Base-by-base conservation (phyloP, 2,888 invertebrate species). In the Dinocampus coccinellae region DNA sequence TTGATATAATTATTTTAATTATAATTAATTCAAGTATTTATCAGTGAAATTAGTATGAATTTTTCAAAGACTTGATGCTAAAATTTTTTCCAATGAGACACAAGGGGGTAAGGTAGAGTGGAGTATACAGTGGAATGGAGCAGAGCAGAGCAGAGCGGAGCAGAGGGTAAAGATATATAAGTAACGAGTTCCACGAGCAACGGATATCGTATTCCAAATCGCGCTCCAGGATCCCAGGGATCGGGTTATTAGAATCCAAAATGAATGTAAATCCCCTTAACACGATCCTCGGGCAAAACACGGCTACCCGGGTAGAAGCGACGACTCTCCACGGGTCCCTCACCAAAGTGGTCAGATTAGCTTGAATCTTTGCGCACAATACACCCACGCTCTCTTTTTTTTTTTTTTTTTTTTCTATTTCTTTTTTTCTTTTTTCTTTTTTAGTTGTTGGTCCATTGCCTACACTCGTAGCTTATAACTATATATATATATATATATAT, bases 191-290 rank as follows among this genome's bases (percentile, higher is more conserved):
- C 63, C 64, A 65, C 62, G 34, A 64, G 58, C 58, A 60, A 60
- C 60, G 79, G 77, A 81, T 85, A 85, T 85, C 85, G 82, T 85
- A 83, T 85, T 85, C 85, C 84, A 85, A 86, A 87, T 87, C 87
- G 81, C 81, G 80, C 78, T 73, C 75, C 67, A 80, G 82, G 83
- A 84, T 84, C 83, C 79, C 72, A 81, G 83, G 85, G 84, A 83
- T 84, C 86, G 84, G 85, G 86, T 87, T 87, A 87, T 87, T 86
- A 86, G 85, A 86, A 87, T 87, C 84, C 42, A 83, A 86, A 86
- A 86, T 86, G 85, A 86, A 87, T 87, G 86, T 87, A 87, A 87
- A 87, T 87, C 86, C 86, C 85, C 85, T 87, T 87, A 87, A 87
- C 87, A 86, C 85, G 87, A 87, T 86, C 87, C 86, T 82, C 80